Evolutionary conservation across 2,113 vertebrate genomes (phyloP), one percentile per base, ranked within the genome.

Genomic region (Siphamia tubifer): DNA sequence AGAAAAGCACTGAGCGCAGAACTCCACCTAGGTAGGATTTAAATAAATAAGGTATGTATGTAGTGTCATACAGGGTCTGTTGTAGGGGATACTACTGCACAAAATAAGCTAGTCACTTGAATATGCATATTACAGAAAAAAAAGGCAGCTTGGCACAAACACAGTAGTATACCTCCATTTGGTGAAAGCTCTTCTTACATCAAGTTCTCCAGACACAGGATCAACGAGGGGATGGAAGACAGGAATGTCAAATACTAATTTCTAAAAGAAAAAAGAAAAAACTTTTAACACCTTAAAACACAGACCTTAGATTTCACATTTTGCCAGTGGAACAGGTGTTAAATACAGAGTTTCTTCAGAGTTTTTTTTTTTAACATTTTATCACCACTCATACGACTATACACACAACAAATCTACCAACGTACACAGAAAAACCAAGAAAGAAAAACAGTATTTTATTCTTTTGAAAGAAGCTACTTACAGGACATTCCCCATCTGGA

Each of bases 191-290:
- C 96, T 94, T 84, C 95, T 98, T 74, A 99, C 96, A 81, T 99
- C 96, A 74, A 99, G 93, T 86, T 99, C 97, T 48, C 97, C 96
- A 53, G 96, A 96, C 5, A 94, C 71, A 3, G 96, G 96, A 69
- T 99, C 95, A 39, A 99, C 96, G 4, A 99, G 91, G 0, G 97
- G 98, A 75, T 99, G 96, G 84, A 99, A 99, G 88, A 99, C 94
- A 2, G 97, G 98, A 74, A 95, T 93, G 85, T 99, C 97, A 70
- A 99, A 98, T 47, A 98, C 94, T 84, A 99, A 84, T 81, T 94
- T 96, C 97, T 99, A 67, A 13, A 52, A 1, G 12, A 55, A 15
- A 12, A 66, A 1, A 28, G 1, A 15, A 24, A 3, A 23, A 13
- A 15, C 3, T 15, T 1, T 10, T 5, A 3, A 30, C 0, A 25